These are phyloP conservation scores for Ectropis crepuscularia DNA, from an alignment of 2,888 invertebrate genomes.

Conservation along the genomic window DNA sequence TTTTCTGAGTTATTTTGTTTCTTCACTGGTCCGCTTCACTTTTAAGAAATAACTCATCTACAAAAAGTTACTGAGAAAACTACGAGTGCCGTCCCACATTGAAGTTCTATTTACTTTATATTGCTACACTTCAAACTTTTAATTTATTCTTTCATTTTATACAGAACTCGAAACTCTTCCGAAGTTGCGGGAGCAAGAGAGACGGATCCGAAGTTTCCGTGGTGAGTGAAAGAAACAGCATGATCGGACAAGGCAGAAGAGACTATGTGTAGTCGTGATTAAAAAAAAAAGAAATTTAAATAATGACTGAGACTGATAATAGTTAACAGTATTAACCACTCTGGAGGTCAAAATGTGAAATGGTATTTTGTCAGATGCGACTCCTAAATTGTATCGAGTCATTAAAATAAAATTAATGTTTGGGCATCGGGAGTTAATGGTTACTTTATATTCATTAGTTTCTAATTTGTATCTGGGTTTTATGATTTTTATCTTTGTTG, in stretches of 20 bases:
- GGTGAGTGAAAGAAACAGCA: constrained; percentile 77
- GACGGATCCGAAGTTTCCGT: constrained; percentile 76
- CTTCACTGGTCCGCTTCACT: not conserved
- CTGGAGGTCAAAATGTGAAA: constrained; percentile 52
- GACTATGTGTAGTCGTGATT: constrained; percentile 69
- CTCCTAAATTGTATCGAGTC: constrained; percentile 38
- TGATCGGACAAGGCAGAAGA: constrained; percentile 69
- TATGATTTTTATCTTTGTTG: constrained; percentile 36
- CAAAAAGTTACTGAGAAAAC: constrained; percentile 22
- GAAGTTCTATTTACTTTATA: constrained; percentile 26
- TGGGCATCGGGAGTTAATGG: constrained; percentile 37
- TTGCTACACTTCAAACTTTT: constrained; percentile 29
- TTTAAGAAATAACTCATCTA: constrained; percentile 8
- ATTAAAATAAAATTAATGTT: constrained; percentile 43
- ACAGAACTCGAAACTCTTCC: constrained; percentile 73
- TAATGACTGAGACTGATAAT: constrained; percentile 71
- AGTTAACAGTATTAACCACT: constrained; percentile 72
- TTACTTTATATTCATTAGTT: constrained; percentile 42
- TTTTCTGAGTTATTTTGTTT: too few relatives aligned
- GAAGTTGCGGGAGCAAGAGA: constrained; percentile 68
- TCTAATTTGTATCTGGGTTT: constrained; percentile 40
- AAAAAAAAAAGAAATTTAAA: constrained; percentile 36
- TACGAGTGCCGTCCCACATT: constrained; percentile 27
- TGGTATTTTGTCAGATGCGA: constrained; percentile 40
- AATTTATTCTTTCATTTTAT: constrained; percentile 37